Conservation (phyloP, 2,797 vertebrate genomes). For the Cichlasoma orientale region DNA sequence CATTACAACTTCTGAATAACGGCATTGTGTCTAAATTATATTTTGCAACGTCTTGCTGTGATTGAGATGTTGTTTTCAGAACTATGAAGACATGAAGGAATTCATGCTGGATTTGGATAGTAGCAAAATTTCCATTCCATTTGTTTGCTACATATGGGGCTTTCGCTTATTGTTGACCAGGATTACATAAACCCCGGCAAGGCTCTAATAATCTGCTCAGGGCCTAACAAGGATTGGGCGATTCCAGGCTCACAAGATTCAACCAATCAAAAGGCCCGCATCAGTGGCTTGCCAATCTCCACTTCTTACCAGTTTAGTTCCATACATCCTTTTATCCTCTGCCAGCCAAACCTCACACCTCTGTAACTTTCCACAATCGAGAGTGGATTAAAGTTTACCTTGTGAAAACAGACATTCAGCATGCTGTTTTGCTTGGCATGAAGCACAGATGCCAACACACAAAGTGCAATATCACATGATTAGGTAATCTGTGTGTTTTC, state of each 20-base stretch:
- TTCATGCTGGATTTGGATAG: not conserved
- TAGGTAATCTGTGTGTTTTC: constrained; percentile 6
- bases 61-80: not conserved
- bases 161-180: constrained; percentile 32
- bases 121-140: not conserved
- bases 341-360: not conserved
- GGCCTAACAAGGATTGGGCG: constrained; percentile 27
- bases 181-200: constrained; percentile 44
- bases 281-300: constrained; percentile 11
- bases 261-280: constrained; percentile 40
- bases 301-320: constrained; percentile 12
- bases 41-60: not conserved
- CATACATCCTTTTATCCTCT: constrained; percentile 9
- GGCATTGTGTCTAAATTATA: not conserved
- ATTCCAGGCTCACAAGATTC: constrained; percentile 9
- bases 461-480: not conserved
- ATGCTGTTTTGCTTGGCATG: not conserved
- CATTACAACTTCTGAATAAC: not conserved
- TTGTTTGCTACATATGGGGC: not conserved
- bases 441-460: not conserved
- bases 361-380: constrained; percentile 30
- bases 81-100: not conserved
- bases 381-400: not conserved
- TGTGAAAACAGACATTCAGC: not conserved
- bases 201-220: constrained; percentile 52